Percentiles rank a stretch among this genome's conserved stretches.
Evolutionary conservation across 2,888 invertebrate genomes (phyloP).

Genomic region (Lagria hirta): DNA sequence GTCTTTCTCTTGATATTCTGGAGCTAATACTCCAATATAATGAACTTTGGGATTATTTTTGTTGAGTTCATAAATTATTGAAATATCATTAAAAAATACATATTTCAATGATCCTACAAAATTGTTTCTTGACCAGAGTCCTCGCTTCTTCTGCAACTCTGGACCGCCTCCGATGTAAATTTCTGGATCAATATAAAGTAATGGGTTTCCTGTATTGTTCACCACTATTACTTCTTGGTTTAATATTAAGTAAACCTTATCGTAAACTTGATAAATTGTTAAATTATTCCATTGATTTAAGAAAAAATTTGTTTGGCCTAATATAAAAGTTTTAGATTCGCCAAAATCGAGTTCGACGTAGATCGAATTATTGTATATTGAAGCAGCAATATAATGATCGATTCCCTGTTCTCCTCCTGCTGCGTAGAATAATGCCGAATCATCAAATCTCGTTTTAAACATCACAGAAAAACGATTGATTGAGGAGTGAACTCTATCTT

Average conservation of each 20-base stretch:
- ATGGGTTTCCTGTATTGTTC: conserved; percentile 70
- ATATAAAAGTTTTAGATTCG: conserved; percentile 66
- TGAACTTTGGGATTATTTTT: conserved; percentile 78
- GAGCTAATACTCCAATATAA: conserved; percentile 64
- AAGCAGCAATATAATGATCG: conserved; percentile 87
- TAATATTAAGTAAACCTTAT: conserved; percentile 71
- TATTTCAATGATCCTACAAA: conserved; percentile 83
- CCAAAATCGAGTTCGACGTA: conserved; percentile 88
- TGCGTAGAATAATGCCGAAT: conserved; percentile 90
- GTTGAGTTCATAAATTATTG: conserved; percentile 84
- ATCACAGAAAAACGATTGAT: conserved; percentile 84
- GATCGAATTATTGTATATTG: conserved; percentile 79
- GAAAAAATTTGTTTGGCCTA: conserved; percentile 72
- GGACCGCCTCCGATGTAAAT: conserved; percentile 82
- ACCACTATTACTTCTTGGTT: conserved; percentile 72
- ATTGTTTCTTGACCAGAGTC: conserved; percentile 58
- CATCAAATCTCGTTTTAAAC: conserved; percentile 89
- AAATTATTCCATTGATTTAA: conserved; percentile 79
- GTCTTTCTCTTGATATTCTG: conserved; percentile 81
- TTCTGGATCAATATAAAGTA: conserved; percentile 89
- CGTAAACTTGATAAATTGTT: conserved; percentile 79
- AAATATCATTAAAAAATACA: conserved; percentile 90
- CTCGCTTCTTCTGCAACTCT: conserved; percentile 78
- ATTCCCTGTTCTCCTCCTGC: conserved; percentile 82
- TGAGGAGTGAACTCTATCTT: conserved; percentile 85